Base-by-base conservation (phyloP, 2,888 invertebrate species). In the Amphipyra berbera region DNA sequence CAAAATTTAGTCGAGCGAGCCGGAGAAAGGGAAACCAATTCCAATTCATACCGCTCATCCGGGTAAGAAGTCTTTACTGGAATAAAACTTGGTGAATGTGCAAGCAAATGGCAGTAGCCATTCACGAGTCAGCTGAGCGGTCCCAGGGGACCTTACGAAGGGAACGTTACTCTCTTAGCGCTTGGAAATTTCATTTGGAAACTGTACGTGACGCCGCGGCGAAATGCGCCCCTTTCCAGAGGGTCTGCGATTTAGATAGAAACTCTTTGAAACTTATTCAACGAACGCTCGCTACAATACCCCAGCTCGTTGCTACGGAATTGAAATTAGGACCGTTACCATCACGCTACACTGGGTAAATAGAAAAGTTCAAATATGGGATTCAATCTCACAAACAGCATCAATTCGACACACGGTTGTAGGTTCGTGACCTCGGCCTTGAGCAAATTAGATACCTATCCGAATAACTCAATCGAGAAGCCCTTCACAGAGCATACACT, bases 161-260 rank as follows among this genome's bases (percentile, higher is more conserved):
- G 73, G 80, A 82, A 82, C 82, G 81, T 78, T 84, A 82, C 85
- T 83, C 85, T 83, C 84, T 87, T 84, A 86, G 84, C 87, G 84
- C 88, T 90, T 87, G 86, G 88, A 90, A 92, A 93, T 92, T 93
- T 93, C 90, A 93, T 93, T 93, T 90, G 87, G 86, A 74, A 87
- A 81, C 82, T 72, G 90, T 92, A 94, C 94, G 94, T 94, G 94
- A 88, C 80, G 76, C 84, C 85, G 86, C 77, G 82, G 79, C 82
- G 88, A 89, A 93, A 93, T 91, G 89, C 84, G 84, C 86, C 87
- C 88, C 84, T 85, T 89, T 85, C 80, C 77, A 68, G 77, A 87
- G 84, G 88, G 88, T 82, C 68, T 78, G 78, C 85, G 87, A 88
- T 87, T 88, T 87, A 86, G 84, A 82, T 82, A 84, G 76, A 81